Conservation (phyloP, 2,888 invertebrate species). For the Melanchra persicariae region DNA sequence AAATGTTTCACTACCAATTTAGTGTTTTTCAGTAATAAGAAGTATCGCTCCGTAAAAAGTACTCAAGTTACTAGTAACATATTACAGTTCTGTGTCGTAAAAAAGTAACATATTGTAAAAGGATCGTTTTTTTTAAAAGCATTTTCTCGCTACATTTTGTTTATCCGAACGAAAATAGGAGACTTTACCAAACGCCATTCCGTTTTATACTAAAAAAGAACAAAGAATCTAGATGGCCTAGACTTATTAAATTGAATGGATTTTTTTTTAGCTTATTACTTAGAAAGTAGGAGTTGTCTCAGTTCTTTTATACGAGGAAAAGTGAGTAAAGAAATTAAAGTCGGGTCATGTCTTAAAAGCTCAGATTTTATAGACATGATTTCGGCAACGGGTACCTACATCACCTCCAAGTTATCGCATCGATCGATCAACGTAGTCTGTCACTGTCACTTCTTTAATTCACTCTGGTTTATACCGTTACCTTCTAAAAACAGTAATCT, state of each 20-base stretch:
- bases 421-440: constrained; percentile 61
- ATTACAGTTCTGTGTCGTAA: constrained; percentile 17
- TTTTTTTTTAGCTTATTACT: constrained; percentile 7
- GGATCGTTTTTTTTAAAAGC: constrained; percentile 12
- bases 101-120: constrained; percentile 25
- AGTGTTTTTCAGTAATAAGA: constrained; percentile 6
- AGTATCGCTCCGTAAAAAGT: constrained; percentile 16
- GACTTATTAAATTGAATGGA: constrained; percentile 34
- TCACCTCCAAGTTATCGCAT: constrained; percentile 46
- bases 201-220: constrained; percentile 36
- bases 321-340: constrained; percentile 35
- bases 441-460: constrained; percentile 62
- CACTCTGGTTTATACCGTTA: constrained; percentile 62
- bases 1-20: constrained; percentile 1
- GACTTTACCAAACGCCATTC: constrained; percentile 27
- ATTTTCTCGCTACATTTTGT: constrained; percentile 38
- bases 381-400: constrained; percentile 41
- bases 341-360: constrained; percentile 13
- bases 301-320: constrained; percentile 26
- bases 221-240: constrained; percentile 16
- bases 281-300: constrained; percentile 26
- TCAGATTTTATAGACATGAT: constrained; percentile 43
- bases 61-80: constrained; percentile 23
- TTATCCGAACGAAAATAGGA: constrained; percentile 12
- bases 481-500: constrained; percentile 65